Evolutionary conservation across 2,113 vertebrate species (phyloP).

Genomic region (Dicerorhinus sumatrensis): DNA sequence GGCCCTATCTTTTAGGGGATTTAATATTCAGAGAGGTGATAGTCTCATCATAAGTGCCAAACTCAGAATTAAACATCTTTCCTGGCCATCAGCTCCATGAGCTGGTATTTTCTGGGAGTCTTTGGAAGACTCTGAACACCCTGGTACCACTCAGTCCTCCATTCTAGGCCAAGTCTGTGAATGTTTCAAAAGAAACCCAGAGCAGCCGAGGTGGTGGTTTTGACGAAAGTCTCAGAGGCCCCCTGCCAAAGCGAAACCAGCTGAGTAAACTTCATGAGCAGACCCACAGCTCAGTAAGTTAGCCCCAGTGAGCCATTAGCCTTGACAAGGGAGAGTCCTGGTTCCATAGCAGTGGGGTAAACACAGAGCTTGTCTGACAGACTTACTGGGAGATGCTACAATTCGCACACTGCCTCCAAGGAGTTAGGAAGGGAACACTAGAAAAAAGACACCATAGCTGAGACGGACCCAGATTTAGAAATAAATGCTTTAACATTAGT

Average conservation of each 20-base stretch:
- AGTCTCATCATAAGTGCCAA: not conserved
- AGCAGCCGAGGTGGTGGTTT: not conserved
- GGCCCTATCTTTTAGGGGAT: not conserved
- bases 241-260: constrained; percentile 55
- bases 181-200: constrained; percentile 41
- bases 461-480: constrained; percentile 68
- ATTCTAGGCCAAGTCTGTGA: not conserved
- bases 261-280: constrained; percentile 46
- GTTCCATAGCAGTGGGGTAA: constrained; percentile 21
- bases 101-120: not conserved
- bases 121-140: not conserved
- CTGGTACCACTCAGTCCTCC: not conserved
- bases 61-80: not conserved
- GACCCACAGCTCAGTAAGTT: not conserved
- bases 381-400: not conserved
- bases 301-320: not conserved
- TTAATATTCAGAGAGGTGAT: not conserved
- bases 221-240: not conserved
- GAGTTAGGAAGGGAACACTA: constrained; percentile 37
- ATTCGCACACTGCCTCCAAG: constrained; percentile 57
- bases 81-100: not conserved
- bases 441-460: constrained; percentile 60
- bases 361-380: constrained; percentile 22
- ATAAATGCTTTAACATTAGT: constrained; percentile 62
- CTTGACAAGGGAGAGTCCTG: not conserved